Percentiles rank a stretch among this genome's conserved stretches.
Evolutionary conservation across 1,140 invertebrate species (phyloP).

Genomic region (Eufriesea mexicana): DNA sequence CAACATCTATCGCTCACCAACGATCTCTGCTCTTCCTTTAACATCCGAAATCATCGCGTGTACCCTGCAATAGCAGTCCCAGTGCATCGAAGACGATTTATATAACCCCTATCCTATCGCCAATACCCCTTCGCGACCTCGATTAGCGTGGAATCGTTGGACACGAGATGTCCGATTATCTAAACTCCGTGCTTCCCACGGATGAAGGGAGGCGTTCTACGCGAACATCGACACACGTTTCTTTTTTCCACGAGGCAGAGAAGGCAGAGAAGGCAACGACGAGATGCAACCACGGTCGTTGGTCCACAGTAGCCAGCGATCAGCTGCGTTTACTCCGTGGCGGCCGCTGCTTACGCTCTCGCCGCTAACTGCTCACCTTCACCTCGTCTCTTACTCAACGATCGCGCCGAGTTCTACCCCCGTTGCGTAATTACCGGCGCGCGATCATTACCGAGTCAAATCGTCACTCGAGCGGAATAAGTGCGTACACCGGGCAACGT

Average conservation of each 20-base stretch:
- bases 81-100: background rate
- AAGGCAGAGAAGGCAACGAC: background rate
- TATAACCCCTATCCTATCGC: background rate
- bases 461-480: slow-evolving; percentile 71
- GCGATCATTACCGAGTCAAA: slow-evolving; percentile 69
- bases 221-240: background rate
- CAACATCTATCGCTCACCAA: background rate
- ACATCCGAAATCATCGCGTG: background rate
- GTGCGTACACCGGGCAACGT: slow-evolving; percentile 48
- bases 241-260: background rate
- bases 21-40: background rate
- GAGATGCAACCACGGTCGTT: slow-evolving; percentile 54
- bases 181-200: background rate
- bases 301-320: slow-evolving; percentile 59
- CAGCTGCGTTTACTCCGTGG: slow-evolving; percentile 41
- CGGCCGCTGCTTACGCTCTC: slow-evolving; percentile 50
- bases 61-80: no score
- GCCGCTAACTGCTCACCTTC: slow-evolving; percentile 68
- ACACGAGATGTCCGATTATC: background rate
- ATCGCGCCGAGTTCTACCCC: slow-evolving; percentile 64
- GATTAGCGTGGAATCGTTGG: background rate
- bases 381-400: slow-evolving; percentile 72
- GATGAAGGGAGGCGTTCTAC: background rate
- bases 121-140: background rate
- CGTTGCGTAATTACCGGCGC: slow-evolving; percentile 64